phyloP scores from a whole-genome alignment of 2,797 vertebrate genomes.

The Pagetopsis macropterus region DNA sequence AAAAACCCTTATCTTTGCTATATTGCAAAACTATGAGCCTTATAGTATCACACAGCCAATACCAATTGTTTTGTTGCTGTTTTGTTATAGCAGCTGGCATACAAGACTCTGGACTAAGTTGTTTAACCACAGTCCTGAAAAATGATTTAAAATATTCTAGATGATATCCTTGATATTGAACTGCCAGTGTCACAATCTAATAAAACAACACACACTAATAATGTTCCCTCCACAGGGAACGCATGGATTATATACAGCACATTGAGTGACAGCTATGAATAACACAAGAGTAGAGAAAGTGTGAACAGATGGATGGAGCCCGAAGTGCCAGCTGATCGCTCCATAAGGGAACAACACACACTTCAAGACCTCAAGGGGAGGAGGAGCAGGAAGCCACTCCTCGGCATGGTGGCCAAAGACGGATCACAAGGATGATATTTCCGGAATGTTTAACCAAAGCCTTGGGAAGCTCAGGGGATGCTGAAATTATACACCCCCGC shows the following conservation, averaged over 20 bases:
- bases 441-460: conserved; percentile 77
- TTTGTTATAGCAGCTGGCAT: too few relatives aligned
- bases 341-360: conserved; percentile 36
- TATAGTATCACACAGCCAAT: too few relatives aligned
- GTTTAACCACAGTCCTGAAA: too few relatives aligned
- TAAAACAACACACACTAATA: conserved; percentile 9
- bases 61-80: too few relatives aligned
- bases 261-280: conserved; percentile 41
- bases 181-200: neutral
- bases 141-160: too few relatives aligned
- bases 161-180: too few relatives aligned
- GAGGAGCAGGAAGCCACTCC: conserved; percentile 60
- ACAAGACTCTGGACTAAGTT: too few relatives aligned
- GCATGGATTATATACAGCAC: conserved; percentile 9
- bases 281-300: conserved; percentile 21
- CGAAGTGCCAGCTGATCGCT: conserved; percentile 46
- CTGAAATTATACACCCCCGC: conserved; percentile 66
- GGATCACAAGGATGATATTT: conserved; percentile 71
- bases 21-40: neutral
- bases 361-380: conserved; percentile 43
- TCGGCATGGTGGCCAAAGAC: conserved; percentile 53
- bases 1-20: neutral
- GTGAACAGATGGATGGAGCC: conserved; percentile 42
- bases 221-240: conserved; percentile 3
- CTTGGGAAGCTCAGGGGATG: conserved; percentile 63